These are phyloP conservation scores for Caenorhabditis doughertyi DNA, from an alignment of 2,888 invertebrate species.

Conservation along the genomic window DNA sequence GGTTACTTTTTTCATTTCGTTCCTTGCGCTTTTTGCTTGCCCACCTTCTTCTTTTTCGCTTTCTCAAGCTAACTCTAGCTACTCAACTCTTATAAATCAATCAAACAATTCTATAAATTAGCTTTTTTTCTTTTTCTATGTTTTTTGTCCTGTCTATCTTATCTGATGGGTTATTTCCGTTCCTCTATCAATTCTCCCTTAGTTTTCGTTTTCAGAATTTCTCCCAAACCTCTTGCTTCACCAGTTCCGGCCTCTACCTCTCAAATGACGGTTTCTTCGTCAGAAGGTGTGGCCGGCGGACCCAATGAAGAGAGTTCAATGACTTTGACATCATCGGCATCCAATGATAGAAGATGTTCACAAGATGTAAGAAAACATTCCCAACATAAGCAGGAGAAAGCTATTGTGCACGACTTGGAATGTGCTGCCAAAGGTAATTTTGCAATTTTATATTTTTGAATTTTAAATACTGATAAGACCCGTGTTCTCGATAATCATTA, in stretches of 20 bases:
- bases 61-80: slow-evolving; percentile 51
- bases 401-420: slow-evolving; percentile 69
- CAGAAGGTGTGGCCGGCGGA: slow-evolving; percentile 41
- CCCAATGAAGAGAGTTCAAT: slow-evolving; percentile 11
- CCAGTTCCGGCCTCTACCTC: slow-evolving; percentile 36
- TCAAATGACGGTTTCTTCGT: slow-evolving; percentile 49
- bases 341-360: slow-evolving; percentile 39
- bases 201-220: slow-evolving; percentile 44
- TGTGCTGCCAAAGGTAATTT: slow-evolving; percentile 64
- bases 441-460: too few relatives aligned
- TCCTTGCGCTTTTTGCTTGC: slow-evolving; percentile 50
- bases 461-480: too few relatives aligned
- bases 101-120: slow-evolving; percentile 45
- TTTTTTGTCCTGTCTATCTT: neutral
- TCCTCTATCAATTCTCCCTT: neutral
- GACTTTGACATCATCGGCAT: slow-evolving; percentile 14
- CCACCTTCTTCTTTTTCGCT: slow-evolving; percentile 11
- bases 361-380: slow-evolving; percentile 60
- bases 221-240: slow-evolving; percentile 51
- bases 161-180: neutral
- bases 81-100: slow-evolving; percentile 57
- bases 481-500: neutral
- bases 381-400: slow-evolving; percentile 67
- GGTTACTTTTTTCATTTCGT: slow-evolving; percentile 48
- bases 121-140: neutral